Percentiles rank a stretch among this genome's conserved stretches.
phyloP scores from a whole-genome alignment of 1,140 invertebrate species.

The Zeugodacus cucurbitae region DNA sequence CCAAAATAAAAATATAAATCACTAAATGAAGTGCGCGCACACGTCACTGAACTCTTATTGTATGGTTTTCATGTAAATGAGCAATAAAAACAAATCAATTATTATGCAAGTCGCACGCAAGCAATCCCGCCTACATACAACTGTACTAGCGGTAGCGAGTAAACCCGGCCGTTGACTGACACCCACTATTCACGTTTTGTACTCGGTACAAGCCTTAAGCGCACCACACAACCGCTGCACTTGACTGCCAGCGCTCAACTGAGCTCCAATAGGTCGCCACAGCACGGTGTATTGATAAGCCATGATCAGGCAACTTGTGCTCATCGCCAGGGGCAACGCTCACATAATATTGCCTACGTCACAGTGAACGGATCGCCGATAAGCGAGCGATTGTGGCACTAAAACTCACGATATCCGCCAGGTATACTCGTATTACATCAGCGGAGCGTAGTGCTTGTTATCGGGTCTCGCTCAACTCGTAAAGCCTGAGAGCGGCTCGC shows the following conservation, averaged over 20 bases:
- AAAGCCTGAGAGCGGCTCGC: too few species aligned
- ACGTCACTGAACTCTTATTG: conserved; percentile 34
- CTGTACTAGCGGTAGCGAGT: neutral
- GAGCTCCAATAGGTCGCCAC: neutral
- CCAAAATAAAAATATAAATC: neutral
- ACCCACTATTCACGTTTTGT: neutral
- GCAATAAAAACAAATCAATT: neutral
- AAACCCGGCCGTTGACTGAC: neutral
- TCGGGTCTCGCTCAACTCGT: too few species aligned
- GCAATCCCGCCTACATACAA: neutral
- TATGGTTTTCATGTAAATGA: conserved; percentile 13
- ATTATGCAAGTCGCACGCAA: neutral
- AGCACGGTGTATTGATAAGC: neutral
- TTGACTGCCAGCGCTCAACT: conserved; percentile 8
- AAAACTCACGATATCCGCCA: neutral
- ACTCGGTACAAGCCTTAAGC: neutral
- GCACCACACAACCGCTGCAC: conserved; percentile 13
- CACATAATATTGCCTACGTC: neutral
- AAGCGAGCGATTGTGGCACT: neutral
- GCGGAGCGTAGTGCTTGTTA: neutral
- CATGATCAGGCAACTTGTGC: neutral
- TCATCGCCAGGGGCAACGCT: neutral
- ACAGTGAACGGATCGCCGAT: neutral
- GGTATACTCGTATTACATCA: neutral
- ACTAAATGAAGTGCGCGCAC: neutral